Conservation (phyloP, 2,113 vertebrate genomes). For the Hippolais icterina region DNA sequence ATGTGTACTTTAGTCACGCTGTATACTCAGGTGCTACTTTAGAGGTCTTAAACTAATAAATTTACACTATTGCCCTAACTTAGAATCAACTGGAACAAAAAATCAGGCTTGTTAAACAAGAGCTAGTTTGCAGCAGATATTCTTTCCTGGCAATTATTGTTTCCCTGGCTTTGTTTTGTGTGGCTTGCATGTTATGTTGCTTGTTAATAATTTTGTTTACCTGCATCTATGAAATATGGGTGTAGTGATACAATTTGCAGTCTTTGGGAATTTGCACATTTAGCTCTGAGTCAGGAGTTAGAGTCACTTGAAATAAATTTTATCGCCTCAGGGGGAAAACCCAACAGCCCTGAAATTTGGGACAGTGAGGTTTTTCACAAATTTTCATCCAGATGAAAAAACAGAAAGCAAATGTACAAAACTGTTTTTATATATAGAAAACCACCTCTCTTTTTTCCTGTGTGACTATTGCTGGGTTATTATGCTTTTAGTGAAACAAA, state of each 20-base stretch:
- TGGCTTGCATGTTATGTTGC: not conserved
- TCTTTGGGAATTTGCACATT: not conserved
- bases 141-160: not conserved
- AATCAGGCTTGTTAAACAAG: not conserved
- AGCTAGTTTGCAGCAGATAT: not conserved
- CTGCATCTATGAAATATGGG: not conserved
- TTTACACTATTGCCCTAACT: not conserved
- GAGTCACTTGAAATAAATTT: not conserved
- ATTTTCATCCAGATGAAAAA: not conserved
- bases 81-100: not conserved
- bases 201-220: not conserved
- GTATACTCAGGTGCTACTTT: not conserved
- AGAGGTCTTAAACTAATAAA: not conserved
- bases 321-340: accelerated
- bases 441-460: accelerated
- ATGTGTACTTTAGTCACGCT: not conserved
- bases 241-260: not conserved
- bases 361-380: not conserved
- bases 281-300: not conserved
- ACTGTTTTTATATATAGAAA: not conserved
- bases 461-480: not conserved
- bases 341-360: not conserved
- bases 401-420: not conserved
- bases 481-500: not conserved
- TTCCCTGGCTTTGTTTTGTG: not conserved